Conservation (phyloP, 2,113 vertebrate genomes). For the Oreochromis aureus region DNA sequence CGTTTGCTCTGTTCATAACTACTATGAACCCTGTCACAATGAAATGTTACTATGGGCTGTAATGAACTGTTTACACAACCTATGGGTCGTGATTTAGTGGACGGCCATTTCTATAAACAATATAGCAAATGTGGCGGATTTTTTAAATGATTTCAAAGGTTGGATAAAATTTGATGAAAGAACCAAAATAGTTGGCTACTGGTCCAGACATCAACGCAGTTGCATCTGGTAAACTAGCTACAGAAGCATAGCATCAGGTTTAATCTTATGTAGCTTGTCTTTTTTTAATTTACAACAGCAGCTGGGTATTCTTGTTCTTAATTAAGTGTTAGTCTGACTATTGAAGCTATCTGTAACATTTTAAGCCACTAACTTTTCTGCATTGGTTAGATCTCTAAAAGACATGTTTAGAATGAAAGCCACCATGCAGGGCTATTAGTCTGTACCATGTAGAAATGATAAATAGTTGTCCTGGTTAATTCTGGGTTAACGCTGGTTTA, state of each 20-base stretch:
- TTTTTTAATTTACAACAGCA: neutral
- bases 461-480: neutral
- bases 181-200: neutral
- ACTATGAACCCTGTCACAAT: neutral
- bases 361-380: neutral
- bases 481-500: neutral
- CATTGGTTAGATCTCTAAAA: neutral
- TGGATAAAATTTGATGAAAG: neutral
- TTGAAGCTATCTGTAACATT: neutral
- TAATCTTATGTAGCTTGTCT: neutral
- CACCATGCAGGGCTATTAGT: neutral
- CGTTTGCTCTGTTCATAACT: neutral
- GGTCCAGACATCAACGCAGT: neutral
- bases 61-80: neutral
- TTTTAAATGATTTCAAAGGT: rapidly evolving
- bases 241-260: neutral
- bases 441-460: neutral
- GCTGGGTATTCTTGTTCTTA: too few species aligned
- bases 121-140: neutral
- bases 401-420: neutral
- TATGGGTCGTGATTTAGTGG: neutral
- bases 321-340: too few species aligned
- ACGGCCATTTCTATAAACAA: neutral
- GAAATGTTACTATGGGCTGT: neutral
- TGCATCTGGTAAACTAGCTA: neutral